Percentiles rank a stretch among this genome's conserved stretches.
These are phyloP conservation scores for Pristionchus arcanus DNA, from an alignment of 2,888 invertebrate species.

Conservation along the genomic window DNA sequence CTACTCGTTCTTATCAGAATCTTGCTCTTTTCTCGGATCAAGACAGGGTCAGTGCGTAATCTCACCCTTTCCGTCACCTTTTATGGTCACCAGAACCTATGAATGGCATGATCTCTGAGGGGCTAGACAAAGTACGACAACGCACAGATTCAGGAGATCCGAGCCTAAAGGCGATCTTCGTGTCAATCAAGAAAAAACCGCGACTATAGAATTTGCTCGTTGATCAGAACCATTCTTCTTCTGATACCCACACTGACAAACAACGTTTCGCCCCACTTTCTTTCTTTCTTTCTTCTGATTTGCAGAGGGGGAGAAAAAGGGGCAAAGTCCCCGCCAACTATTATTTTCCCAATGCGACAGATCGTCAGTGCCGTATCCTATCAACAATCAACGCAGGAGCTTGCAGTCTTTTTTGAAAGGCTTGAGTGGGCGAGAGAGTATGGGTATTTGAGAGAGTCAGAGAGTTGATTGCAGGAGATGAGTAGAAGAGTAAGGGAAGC, in stretches of 20 bases:
- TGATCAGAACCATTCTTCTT: neutral
- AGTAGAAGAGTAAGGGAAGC: neutral
- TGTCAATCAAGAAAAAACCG: conserved; percentile 1
- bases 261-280: neutral
- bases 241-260: conserved; percentile 6
- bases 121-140: neutral
- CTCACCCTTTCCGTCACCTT: neutral
- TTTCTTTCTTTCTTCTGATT: neutral
- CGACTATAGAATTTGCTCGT: neutral
- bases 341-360: neutral
- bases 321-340: conserved; percentile 11
- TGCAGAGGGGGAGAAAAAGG: neutral
- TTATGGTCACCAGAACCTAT: no score
- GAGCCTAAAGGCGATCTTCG: no score
- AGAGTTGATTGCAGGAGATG: neutral
- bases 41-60: neutral
- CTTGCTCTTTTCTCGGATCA: neutral
- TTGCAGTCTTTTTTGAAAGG: neutral
- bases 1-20: neutral
- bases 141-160: neutral
- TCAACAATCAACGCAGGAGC: neutral
- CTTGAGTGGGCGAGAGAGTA: neutral
- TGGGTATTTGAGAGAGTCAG: neutral
- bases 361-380: neutral
- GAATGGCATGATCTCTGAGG: neutral